Conservation (phyloP, 30 jellyfish, hydroid and myxozoan species). For the Hydractinia symbiolongicarpus region DNA sequence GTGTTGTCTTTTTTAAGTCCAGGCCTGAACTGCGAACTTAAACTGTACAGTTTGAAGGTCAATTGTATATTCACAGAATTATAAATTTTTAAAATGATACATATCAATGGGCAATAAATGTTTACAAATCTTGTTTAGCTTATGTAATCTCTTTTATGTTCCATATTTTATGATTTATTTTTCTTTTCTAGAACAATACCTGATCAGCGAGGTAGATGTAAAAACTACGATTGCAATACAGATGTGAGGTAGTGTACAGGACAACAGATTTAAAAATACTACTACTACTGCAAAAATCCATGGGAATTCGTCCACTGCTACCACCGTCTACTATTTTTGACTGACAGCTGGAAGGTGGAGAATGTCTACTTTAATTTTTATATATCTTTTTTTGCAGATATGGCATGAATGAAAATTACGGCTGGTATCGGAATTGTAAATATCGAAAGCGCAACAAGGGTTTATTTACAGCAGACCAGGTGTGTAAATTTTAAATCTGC, state of each 20-base stretch:
- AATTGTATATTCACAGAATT: too few relatives aligned
- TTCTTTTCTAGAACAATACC: conserved; percentile 71
- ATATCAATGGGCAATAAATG: too few relatives aligned
- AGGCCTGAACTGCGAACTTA: too few relatives aligned
- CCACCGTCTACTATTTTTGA: too few relatives aligned
- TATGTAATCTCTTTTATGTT: too few relatives aligned
- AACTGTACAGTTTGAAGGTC: too few relatives aligned
- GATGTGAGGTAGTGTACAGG: conserved; percentile 46
- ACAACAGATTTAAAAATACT: too few relatives aligned
- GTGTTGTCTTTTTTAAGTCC: too few relatives aligned
- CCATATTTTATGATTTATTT: neutral
- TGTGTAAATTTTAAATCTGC: conserved; percentile 1
- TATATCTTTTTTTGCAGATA: conserved; percentile 25
- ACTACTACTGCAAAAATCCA: too few relatives aligned
- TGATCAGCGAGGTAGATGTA: conserved; percentile 59
- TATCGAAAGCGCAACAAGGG: conserved; percentile 76
- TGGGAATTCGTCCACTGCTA: too few relatives aligned
- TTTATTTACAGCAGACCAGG: conserved; percentile 94
- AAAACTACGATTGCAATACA: conserved; percentile 70
- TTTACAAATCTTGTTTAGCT: too few relatives aligned
- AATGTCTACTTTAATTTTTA: neutral
- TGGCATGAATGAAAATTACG: conserved; percentile 93
- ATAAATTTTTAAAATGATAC: too few relatives aligned
- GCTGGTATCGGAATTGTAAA: conserved; percentile 64
- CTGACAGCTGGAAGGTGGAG: neutral